Percentiles rank a stretch among this genome's conserved stretches.
phyloP scores from a whole-genome alignment of 2,888 invertebrate species.

The Acanthacorydalis orientalis region DNA sequence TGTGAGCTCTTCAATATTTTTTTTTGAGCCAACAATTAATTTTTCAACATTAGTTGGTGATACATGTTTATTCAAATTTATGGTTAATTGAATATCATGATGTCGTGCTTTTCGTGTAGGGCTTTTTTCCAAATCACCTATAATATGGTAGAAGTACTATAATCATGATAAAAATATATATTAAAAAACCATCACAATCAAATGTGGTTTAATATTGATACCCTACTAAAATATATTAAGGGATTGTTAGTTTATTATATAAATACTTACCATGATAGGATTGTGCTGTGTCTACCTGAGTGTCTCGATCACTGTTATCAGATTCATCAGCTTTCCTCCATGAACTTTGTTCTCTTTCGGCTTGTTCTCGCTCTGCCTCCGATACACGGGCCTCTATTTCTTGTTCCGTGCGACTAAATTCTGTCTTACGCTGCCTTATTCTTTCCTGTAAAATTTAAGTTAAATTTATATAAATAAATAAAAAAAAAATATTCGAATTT shows the following conservation, averaged over 20 bases:
- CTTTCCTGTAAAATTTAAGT: conserved; percentile 30
- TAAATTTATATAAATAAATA: too few relatives aligned
- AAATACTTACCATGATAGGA: conserved; percentile 3
- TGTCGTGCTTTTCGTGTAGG: conserved; percentile 5
- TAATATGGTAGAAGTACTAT: not conserved
- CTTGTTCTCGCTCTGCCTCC: conserved; percentile 38
- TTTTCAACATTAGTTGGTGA: not conserved
- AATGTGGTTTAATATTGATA: not conserved
- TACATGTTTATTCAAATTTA: not conserved
- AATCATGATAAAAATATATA: not conserved
- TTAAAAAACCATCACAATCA: not conserved
- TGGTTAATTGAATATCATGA: conserved; percentile 2
- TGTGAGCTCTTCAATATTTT: not conserved
- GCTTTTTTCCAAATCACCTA: conserved; percentile 5
- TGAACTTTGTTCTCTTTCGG: conserved; percentile 25
- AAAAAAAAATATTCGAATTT: too few relatives aligned
- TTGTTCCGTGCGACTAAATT: conserved; percentile 56
- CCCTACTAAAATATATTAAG: not conserved
- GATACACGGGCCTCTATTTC: conserved; percentile 56
- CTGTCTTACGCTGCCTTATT: conserved; percentile 42
- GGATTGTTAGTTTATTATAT: not conserved
- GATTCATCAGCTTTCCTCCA: conserved; percentile 23
- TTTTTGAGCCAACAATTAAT: not conserved
- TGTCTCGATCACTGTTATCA: conserved; percentile 20
- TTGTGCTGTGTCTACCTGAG: conserved; percentile 6